Evolutionary conservation across 2,113 vertebrate species (phyloP).

Genomic region (Microcebus tavaratra): DNA sequence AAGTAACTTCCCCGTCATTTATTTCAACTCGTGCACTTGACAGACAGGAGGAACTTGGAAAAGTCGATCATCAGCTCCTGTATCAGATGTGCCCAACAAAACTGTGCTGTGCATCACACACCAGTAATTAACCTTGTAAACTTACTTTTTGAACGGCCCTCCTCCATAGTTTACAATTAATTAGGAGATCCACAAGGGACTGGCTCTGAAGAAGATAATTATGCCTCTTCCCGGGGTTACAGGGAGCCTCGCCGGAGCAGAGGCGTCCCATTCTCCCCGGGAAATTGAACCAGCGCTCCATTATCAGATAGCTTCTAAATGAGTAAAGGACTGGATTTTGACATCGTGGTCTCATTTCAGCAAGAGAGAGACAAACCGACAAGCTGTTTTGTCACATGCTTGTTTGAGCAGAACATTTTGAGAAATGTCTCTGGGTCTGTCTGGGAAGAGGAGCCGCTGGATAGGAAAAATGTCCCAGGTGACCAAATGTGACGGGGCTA

Average conservation of each 20-base stretch:
- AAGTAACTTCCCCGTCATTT: background rate
- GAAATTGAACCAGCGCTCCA: constrained; percentile 59
- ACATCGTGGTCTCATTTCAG: constrained; percentile 43
- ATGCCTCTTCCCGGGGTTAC: background rate
- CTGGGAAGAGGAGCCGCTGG: constrained; percentile 21
- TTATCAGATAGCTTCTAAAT: constrained; percentile 64
- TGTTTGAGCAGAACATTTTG: constrained; percentile 76
- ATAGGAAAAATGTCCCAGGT: constrained; percentile 53
- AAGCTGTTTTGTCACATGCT: constrained; percentile 75
- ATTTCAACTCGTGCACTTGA: background rate
- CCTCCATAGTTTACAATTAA: constrained; percentile 54
- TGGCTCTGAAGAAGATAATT: constrained; percentile 35
- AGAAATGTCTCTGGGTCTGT: constrained; percentile 57
- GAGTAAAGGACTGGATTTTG: constrained; percentile 46
- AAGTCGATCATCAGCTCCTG: background rate
- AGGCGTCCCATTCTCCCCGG: constrained; percentile 29
- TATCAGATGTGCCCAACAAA: background rate
- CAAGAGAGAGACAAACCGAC: constrained; percentile 60
- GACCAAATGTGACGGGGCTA: constrained; percentile 40
- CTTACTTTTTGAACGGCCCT: constrained; percentile 36
- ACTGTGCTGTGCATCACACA: accelerated
- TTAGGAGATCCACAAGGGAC: constrained; percentile 39
- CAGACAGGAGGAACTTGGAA: background rate
- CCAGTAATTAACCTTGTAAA: constrained; percentile 41
- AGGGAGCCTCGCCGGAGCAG: background rate